Base-by-base conservation (phyloP, 2,113 vertebrate species). In the Cheilinus undulatus region DNA sequence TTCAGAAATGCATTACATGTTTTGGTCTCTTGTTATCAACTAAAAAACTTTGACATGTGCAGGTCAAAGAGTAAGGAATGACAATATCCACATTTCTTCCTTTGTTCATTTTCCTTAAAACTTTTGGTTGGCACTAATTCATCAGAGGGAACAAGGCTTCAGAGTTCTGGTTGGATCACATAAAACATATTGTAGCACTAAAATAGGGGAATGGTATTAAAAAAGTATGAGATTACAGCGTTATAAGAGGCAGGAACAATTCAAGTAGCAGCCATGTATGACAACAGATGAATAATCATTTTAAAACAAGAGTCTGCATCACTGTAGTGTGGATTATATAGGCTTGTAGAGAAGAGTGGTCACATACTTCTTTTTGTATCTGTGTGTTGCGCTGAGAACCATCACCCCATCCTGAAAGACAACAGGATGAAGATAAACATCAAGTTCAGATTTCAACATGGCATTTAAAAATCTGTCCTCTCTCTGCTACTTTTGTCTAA, bases 281-380 rank as follows among this genome's bases (percentile, higher is more conserved):
- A 36, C 17, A 40, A 57, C 43, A 72, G 30, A 57, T 3, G 5
- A n/a, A 51, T 17, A 56, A 11, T 11, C 2, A 24, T 51, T 69
- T 66, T 24, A 66, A 43, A 64, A 83, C n/a, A 50, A 50, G 36
- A 74, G 49, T n/a, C 50, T 48, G 15, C 20, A 12, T n/a, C 14
- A 9, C 17, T 11, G 15, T 26, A 36, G 46, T 19, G 4, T 24
- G 53, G 70, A 23, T 82, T 93, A 99, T 93, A 98, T 95, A 6
- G 98, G 98, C 84, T 99, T 99, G 92, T 99, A 99, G 7, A 99
- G 92, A 30, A 99, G 94, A 15, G 98, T 99, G 52, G 98, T 99
- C 76, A 99, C 97, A 0, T 99, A 99, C 65, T 99, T 99, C 89
- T 99, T 99, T 89, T 97, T 98, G 93, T 98, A 99, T 38, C 97